Base-by-base conservation (phyloP, 2,113 vertebrate species). In the Menidia beryllina region DNA sequence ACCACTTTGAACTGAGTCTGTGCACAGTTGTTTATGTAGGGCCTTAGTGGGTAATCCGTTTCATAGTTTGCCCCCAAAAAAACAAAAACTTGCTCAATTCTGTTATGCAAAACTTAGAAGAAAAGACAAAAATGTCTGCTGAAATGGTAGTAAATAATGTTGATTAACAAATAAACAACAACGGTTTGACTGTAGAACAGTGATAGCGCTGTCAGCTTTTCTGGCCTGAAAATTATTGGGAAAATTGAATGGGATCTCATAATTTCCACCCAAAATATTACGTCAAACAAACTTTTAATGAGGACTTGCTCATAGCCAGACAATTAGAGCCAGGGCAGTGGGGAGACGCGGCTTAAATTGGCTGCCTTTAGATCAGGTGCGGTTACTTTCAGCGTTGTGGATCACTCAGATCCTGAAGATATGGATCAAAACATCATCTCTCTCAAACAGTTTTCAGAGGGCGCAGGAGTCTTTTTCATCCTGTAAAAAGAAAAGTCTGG, bases 201-300 rank as follows among this genome's bases (percentile, higher is more conserved):
- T 20, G 4, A 43, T n/a, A 20, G 49, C 9, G 1, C 48, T 38
- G 54, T 21, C 60, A 47, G 70, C 54, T 50, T 65, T 48, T 58
- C 30, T 23, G 12, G 21, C 24, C 23, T 60, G 17, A 59, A 66
- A 77, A n/a, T 3, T 4, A 26, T 20, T 51, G 15, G 53, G 21
- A 34, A 21, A 48, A 49, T 9, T 2, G n/a, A 59, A 48, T 34
- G 13, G 39, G 54, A 66, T 63, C 30, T 50, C 24, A 45, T 25
- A 15, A n/a, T 52, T 39, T 59, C 24, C 51, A 51, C 30, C 39
- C 23, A 25, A 20, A 30, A 12, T 25, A 34, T 25, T 0, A 19
- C 17, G 13, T 45, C 38, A 70, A 69, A 75, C 21, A 17, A 43
- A 20, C 14, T 83, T 84, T 83, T 77, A 86, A 86, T 80, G 77